These are phyloP conservation scores for Lepidocyrtinus sp. DNA, from an alignment of 2,888 invertebrate genomes.

Conservation along the genomic window DNA sequence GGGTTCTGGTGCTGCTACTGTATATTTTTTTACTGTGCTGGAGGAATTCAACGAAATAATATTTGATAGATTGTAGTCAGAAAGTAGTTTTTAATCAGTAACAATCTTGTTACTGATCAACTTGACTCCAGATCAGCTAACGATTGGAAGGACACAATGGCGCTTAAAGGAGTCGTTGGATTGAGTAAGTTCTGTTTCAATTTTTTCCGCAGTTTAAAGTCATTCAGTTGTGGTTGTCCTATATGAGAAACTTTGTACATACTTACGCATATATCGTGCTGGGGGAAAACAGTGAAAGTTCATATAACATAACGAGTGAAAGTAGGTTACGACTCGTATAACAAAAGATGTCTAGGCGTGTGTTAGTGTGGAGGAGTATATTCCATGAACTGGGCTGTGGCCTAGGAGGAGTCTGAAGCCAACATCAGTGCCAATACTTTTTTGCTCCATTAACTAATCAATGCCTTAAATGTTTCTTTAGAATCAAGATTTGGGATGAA, in stretches of 20 bases:
- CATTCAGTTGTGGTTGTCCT: neutral
- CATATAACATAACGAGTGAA: conserved; percentile 25
- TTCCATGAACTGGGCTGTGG: conserved; percentile 39
- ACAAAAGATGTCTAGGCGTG: neutral
- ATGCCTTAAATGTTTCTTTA: no score
- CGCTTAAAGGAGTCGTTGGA: conserved; percentile 88
- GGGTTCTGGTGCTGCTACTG: neutral
- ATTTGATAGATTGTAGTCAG: neutral
- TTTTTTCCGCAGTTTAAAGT: neutral
- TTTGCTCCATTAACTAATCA: no score
- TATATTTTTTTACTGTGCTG: neutral
- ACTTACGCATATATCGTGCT: neutral
- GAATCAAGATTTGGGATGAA: no score
- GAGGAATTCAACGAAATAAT: neutral
- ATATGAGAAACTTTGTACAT: no score
- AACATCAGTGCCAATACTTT: no score
- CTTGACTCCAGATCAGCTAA: conserved; percentile 22
- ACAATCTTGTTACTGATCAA: conserved; percentile 25
- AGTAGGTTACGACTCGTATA: conserved; percentile 27
- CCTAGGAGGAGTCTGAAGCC: conserved; percentile 44
- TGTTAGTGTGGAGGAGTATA: neutral
- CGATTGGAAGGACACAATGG: conserved; percentile 79
- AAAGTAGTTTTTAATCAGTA: neutral
- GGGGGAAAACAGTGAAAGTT: conserved; percentile 17
- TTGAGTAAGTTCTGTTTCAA: conserved; percentile 81